Evolutionary conservation across 2,888 invertebrate genomes (phyloP).

Genomic region (Leucophenga maculata): DNA sequence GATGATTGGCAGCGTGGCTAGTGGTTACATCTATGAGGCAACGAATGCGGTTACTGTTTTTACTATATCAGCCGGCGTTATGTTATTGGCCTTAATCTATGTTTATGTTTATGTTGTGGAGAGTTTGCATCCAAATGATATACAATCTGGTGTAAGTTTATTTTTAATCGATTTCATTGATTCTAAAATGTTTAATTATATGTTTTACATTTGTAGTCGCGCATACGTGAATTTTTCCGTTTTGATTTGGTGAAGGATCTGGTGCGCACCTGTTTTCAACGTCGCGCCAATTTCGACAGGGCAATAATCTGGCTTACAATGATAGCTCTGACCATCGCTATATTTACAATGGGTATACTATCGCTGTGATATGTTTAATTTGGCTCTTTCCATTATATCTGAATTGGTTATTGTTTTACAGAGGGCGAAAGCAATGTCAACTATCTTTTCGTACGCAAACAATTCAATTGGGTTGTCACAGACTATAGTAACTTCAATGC

Average conservation of each 20-base stretch:
- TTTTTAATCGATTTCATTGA: neutral
- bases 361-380: neutral
- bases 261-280: constrained; percentile 66
- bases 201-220: constrained; percentile 47
- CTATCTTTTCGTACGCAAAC: constrained; percentile 72
- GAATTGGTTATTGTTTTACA: constrained; percentile 26
- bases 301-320: constrained; percentile 71
- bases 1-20: constrained; percentile 76
- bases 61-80: constrained; percentile 53
- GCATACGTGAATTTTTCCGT: constrained; percentile 69
- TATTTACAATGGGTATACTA: constrained; percentile 68
- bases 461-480: constrained; percentile 69
- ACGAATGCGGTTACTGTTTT: constrained; percentile 66
- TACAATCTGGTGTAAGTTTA: constrained; percentile 59
- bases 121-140: constrained; percentile 60
- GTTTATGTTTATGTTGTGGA: constrained; percentile 67
- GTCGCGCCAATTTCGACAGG: constrained; percentile 68
- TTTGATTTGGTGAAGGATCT: constrained; percentile 68
- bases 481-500: constrained; percentile 71
- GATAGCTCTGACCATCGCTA: constrained; percentile 63
- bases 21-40: constrained; percentile 75
- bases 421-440: constrained; percentile 73
- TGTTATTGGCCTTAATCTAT: constrained; percentile 61
- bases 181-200: neutral
- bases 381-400: neutral